Conservation (phyloP, 2,113 vertebrate genomes). For the Strix uralensis region DNA sequence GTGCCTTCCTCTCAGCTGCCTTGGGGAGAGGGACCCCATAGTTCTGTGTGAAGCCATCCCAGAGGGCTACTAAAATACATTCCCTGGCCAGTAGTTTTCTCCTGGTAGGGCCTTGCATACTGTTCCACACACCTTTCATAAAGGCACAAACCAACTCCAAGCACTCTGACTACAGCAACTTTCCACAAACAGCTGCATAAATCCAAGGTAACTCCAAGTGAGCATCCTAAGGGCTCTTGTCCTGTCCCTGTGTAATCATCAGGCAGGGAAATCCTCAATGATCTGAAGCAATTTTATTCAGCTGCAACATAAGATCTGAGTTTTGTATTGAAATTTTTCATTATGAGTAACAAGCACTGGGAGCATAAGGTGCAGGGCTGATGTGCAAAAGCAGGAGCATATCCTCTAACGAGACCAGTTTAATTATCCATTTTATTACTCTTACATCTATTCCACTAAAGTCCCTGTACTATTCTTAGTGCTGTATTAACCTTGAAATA, state of each 20-base stretch:
- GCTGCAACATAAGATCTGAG: not conserved
- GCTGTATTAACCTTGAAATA: not conserved
- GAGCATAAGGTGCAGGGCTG: not conserved
- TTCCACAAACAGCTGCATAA: not conserved
- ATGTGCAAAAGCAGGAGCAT: not conserved
- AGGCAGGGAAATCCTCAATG: not conserved
- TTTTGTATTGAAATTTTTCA: not conserved
- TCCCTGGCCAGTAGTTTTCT: not conserved
- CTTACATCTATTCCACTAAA: not conserved
- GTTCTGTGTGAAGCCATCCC: not conserved
- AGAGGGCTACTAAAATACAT: not conserved
- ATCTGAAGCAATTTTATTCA: not conserved
- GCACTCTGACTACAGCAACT: not conserved
- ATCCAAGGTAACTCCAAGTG: not conserved
- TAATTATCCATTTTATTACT: not conserved
- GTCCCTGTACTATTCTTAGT: not conserved
- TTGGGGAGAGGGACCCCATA: fast-evolving
- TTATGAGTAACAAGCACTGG: not conserved
- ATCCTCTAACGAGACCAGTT: not conserved
- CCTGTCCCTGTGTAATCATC: not conserved
- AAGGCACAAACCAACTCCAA: not conserved
- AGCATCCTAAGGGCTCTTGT: not conserved
- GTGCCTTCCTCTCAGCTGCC: not conserved
- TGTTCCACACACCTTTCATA: not conserved
- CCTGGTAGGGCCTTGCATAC: not conserved